phyloP scores from a whole-genome alignment of 2,888 invertebrate species.

The Lampropteryx suffumata region DNA sequence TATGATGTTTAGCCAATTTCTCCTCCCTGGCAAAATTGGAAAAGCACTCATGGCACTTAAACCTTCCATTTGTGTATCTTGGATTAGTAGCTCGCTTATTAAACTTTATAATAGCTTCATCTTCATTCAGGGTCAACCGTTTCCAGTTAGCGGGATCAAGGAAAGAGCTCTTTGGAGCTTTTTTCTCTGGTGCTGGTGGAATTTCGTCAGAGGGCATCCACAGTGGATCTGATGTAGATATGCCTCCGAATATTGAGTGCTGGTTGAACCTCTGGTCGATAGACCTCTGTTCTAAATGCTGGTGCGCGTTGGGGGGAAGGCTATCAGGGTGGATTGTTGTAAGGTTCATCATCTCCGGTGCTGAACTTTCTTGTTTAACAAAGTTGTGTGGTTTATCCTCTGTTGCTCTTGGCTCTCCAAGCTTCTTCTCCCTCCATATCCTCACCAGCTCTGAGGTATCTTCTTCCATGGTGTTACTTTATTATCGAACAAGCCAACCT shows the following conservation, averaged over 20 bases:
- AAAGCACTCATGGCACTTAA: conserved; percentile 57
- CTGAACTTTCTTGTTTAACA: conserved; percentile 19
- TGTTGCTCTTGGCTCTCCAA: conserved; percentile 9
- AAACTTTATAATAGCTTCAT: conserved; percentile 62
- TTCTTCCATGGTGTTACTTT: conserved; percentile 13
- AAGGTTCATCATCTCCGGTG: conserved; percentile 23
- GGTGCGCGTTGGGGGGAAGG: conserved; percentile 16
- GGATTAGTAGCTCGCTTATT: conserved; percentile 46
- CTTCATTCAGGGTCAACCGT: conserved; percentile 55
- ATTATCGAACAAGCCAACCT: background rate
- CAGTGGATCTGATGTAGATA: conserved; percentile 15
- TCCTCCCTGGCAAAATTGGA: conserved; percentile 65
- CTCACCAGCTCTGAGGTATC: conserved; percentile 22
- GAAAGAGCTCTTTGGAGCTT: conserved; percentile 29
- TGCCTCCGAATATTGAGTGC: conserved; percentile 31
- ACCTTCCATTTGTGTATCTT: conserved; percentile 55
- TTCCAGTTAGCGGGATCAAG: conserved; percentile 58
- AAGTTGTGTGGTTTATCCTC: conserved; percentile 23
- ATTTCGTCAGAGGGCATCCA: conserved; percentile 32
- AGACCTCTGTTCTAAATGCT: conserved; percentile 16
- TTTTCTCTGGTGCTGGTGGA: conserved; percentile 19
- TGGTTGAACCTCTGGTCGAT: conserved; percentile 16
- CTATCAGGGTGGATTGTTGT: conserved; percentile 23
- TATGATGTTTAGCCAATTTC: conserved; percentile 57
- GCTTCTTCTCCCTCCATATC: conserved; percentile 24